phyloP scores from a whole-genome alignment of 2,888 invertebrate species.

The Antheraea yamamai region DNA sequence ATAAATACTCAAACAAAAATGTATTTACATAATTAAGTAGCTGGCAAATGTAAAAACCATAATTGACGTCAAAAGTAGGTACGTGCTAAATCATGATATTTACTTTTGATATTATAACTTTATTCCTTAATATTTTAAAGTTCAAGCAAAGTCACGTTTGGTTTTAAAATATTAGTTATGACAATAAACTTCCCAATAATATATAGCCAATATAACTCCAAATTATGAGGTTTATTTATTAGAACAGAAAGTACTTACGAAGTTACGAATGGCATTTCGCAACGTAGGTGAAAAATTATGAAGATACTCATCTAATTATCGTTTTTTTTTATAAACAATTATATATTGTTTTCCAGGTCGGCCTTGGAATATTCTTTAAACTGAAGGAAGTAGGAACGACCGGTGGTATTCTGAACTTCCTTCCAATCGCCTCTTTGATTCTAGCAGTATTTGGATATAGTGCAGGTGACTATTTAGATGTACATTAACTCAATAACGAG shows the following conservation, averaged over 20 bases:
- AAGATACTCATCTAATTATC: neutral
- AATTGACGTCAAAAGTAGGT: too few species aligned
- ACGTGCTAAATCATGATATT: too few species aligned
- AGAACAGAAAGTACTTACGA: neutral
- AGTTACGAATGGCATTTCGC: neutral
- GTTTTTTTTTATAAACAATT: neutral
- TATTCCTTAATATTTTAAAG: too few species aligned
- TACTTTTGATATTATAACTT: too few species aligned
- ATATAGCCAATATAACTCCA: neutral
- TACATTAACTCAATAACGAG: neutral
- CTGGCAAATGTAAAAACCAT: too few species aligned
- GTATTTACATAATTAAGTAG: too few species aligned
- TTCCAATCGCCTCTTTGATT: conserved; percentile 56
- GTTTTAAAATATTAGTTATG: too few species aligned
- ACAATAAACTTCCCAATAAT: too few species aligned
- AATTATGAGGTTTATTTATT: neutral
- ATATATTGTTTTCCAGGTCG: conserved; percentile 46
- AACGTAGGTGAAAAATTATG: neutral
- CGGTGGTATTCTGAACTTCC: conserved; percentile 53
- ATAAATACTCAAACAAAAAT: too few species aligned
- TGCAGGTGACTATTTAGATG: conserved; percentile 44
- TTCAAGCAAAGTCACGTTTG: too few species aligned
- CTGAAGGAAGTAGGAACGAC: conserved; percentile 37
- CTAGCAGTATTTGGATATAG: conserved; percentile 54
- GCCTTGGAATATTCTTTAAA: conserved; percentile 59